These are phyloP conservation scores for Centropristis striata DNA, from an alignment of 2,113 vertebrate genomes.

Conservation along the genomic window DNA sequence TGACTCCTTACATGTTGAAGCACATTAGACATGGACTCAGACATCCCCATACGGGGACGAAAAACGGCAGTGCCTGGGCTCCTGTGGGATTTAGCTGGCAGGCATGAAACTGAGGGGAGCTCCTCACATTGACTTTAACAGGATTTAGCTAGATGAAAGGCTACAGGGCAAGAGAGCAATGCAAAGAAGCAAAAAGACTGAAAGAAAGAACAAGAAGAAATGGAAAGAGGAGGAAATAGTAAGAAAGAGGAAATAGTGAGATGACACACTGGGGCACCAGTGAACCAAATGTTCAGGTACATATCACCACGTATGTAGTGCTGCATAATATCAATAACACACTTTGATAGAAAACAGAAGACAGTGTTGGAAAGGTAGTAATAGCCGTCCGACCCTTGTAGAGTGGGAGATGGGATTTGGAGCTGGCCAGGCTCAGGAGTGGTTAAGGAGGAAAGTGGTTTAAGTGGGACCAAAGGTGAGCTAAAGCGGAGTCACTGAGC, in stretches of 20 bases:
- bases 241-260: slow-evolving; percentile 9
- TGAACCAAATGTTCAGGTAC: slow-evolving; percentile 16
- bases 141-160: slow-evolving; percentile 78
- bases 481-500: slow-evolving; percentile 64
- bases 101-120: slow-evolving; percentile 62
- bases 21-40: slow-evolving; percentile 61
- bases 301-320: background rate
- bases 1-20: slow-evolving; percentile 50
- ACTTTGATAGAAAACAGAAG: slow-evolving; percentile 5
- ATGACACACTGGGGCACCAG: slow-evolving; percentile 5
- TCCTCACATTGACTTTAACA: slow-evolving; percentile 70
- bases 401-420: slow-evolving; percentile 33
- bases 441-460: slow-evolving; percentile 46
- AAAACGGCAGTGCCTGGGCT: slow-evolving; percentile 49
- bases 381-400: slow-evolving; percentile 10
- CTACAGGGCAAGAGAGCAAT: slow-evolving; percentile 41
- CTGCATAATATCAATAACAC: slow-evolving; percentile 25
- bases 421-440: slow-evolving; percentile 25
- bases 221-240: background rate
- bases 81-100: slow-evolving; percentile 63
- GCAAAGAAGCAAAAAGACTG: slow-evolving; percentile 32
- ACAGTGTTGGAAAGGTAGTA: slow-evolving; percentile 10
- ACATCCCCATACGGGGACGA: slow-evolving; percentile 55
- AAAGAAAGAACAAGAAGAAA: background rate
- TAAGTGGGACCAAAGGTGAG: slow-evolving; percentile 62